Percentiles rank a stretch among this genome's conserved stretches.
Conservation (phyloP, 2,888 invertebrate species). For the Eupithecia dodoneata region DNA sequence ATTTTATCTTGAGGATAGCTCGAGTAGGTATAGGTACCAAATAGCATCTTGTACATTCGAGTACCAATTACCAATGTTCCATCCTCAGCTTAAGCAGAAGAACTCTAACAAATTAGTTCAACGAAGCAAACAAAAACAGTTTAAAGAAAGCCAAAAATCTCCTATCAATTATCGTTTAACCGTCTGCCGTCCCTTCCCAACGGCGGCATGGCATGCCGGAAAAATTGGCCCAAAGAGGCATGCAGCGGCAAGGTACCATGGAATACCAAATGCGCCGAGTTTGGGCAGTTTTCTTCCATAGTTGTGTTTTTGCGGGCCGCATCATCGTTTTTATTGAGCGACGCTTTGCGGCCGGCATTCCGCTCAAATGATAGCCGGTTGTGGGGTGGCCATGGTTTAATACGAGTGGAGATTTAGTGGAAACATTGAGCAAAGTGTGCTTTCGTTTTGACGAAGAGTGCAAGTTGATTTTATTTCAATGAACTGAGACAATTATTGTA, state of each 20-base stretch:
- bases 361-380: conserved; percentile 66
- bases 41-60: background rate
- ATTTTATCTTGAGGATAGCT: background rate
- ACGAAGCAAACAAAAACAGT: background rate
- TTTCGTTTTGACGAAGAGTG: background rate
- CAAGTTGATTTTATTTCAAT: background rate
- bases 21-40: background rate
- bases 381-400: background rate
- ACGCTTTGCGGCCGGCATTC: conserved; percentile 68
- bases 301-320: conserved; percentile 52
- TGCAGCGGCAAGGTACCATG: conserved; percentile 31
- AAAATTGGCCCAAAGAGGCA: conserved; percentile 32
- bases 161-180: background rate
- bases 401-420: background rate
- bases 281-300: conserved; percentile 36
- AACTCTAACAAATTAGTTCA: conserved; percentile 2
- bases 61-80: background rate
- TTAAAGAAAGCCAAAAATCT: background rate
- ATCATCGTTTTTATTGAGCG: conserved; percentile 73
- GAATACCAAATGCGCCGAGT: conserved; percentile 27
- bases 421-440: background rate
- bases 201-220: conserved; percentile 22
- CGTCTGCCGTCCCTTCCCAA: background rate
- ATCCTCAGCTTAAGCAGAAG: background rate
- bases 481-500: background rate